Percentiles rank a stretch among this genome's conserved stretches.
Conservation (phyloP, 2,888 invertebrate species). For the Rhagophthalmus giganteus region DNA sequence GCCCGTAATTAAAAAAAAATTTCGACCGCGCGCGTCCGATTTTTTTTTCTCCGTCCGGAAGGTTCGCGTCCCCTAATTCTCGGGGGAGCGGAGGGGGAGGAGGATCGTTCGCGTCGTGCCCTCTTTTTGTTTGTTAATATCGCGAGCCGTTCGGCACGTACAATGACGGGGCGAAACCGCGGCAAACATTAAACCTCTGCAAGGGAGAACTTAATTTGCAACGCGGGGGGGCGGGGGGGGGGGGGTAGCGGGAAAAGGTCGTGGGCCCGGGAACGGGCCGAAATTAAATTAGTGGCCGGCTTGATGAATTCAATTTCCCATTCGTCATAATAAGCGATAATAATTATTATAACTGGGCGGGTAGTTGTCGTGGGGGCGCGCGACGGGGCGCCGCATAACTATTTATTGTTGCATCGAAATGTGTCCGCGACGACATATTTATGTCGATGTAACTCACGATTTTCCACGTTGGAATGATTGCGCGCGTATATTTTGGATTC, state of each 20-base stretch:
- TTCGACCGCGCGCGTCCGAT: no score
- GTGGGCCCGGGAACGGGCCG: conserved; percentile 2
- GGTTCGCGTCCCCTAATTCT: no score
- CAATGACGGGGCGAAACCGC: conserved; percentile 1
- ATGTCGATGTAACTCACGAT: conserved; percentile 9
- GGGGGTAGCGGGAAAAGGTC: conserved; percentile 10
- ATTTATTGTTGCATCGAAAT: conserved; percentile 4
- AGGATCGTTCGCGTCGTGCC: no score
- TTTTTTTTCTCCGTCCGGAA: no score
- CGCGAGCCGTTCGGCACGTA: conserved; percentile 4
- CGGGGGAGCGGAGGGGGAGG: no score
- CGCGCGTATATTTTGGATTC: conserved; percentile 18
- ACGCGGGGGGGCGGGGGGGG: no score
- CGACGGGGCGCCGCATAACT: conserved; percentile 2
- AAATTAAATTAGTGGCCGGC: conserved; percentile 6
- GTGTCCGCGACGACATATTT: conserved; percentile 5
- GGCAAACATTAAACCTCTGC: conserved; percentile 9
- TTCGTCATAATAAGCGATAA: conserved; percentile 14
- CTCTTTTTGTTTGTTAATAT: conserved; percentile 3
- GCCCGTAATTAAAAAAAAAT: no score
- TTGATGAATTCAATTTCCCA: conserved; percentile 3
- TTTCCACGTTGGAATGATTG: conserved; percentile 9
- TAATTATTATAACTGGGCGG: conserved; percentile 3
- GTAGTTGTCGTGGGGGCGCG: not conserved
- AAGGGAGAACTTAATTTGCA: conserved; percentile 12